A percentile compares a stretch with the other conserved stretches of the same genome.
Conservation (phyloP, 1,140 invertebrate species). For the Diabrotica undecimpunctata region DNA sequence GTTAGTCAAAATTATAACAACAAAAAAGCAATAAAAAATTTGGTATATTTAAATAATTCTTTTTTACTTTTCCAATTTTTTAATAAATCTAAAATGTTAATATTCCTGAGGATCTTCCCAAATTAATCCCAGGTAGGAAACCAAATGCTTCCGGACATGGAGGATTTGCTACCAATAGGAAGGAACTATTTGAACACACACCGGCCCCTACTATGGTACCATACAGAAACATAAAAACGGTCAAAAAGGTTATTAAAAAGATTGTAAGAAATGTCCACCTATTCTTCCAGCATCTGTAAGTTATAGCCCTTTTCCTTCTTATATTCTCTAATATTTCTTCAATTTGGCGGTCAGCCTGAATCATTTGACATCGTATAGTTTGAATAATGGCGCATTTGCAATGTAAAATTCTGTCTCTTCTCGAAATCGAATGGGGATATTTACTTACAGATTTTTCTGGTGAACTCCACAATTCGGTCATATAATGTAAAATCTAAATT, state of each 20-base stretch:
- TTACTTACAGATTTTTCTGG: too few relatives aligned
- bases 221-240: constrained; percentile 28
- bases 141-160: constrained; percentile 23
- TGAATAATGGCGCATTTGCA: constrained; percentile 29
- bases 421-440: neutral
- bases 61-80: too few relatives aligned
- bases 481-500: too few relatives aligned
- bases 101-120: neutral
- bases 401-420: constrained; percentile 24
- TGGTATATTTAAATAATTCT: too few relatives aligned
- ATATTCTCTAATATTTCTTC: constrained; percentile 5
- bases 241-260: constrained; percentile 21
- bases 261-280: constrained; percentile 27
- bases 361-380: constrained; percentile 24
- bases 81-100: neutral
- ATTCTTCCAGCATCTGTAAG: constrained; percentile 24
- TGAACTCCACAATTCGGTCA: too few relatives aligned
- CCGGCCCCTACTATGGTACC: constrained; percentile 29
- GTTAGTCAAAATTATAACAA: too few relatives aligned
- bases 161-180: constrained; percentile 1
- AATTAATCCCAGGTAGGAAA: constrained; percentile 6
- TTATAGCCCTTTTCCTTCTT: constrained; percentile 18
- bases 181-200: constrained; percentile 20
- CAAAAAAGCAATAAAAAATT: too few relatives aligned
- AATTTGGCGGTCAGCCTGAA: constrained; percentile 20